Percentiles rank a stretch among this genome's conserved stretches.
Conservation (phyloP, 2,113 vertebrate species). For the Heterotis niloticus region DNA sequence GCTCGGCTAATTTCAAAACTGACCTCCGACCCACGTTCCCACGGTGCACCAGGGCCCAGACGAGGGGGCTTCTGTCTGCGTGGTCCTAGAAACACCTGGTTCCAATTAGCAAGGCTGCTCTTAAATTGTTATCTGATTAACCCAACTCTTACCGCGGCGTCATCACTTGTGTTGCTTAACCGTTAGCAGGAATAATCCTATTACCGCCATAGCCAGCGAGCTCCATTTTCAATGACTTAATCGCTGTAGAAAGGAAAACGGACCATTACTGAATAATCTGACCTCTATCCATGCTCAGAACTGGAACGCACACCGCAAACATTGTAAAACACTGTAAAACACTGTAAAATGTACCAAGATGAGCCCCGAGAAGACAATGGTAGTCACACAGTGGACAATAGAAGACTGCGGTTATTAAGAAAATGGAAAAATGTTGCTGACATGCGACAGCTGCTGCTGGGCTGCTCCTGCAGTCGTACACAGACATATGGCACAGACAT, state of each 20-base stretch:
- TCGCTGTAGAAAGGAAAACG: constrained; percentile 36
- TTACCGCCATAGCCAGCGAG: constrained; percentile 65
- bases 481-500: too few species aligned
- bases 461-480: too few species aligned
- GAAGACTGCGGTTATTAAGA: too few species aligned
- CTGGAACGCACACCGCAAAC: too few species aligned
- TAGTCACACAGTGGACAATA: too few species aligned
- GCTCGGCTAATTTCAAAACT: constrained; percentile 80
- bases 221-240: constrained; percentile 50
- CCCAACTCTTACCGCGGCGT: constrained; percentile 54
- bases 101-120: constrained; percentile 76
- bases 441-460: too few species aligned
- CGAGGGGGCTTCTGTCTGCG: constrained; percentile 31
- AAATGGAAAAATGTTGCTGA: too few species aligned
- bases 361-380: too few species aligned
- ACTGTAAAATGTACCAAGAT: too few species aligned
- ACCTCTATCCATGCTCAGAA: too few species aligned
- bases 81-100: constrained; percentile 68
- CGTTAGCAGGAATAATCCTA: constrained; percentile 78
- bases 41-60: constrained; percentile 60
- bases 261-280: constrained; percentile 32
- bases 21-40: constrained; percentile 79
- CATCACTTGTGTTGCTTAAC: constrained; percentile 79
- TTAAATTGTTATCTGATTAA: constrained; percentile 83
- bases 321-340: too few species aligned